Evolutionary conservation across 1,140 invertebrate species (phyloP), one percentile per base, ranked within the genome.

Genomic region (Bombus breviceps): DNA sequence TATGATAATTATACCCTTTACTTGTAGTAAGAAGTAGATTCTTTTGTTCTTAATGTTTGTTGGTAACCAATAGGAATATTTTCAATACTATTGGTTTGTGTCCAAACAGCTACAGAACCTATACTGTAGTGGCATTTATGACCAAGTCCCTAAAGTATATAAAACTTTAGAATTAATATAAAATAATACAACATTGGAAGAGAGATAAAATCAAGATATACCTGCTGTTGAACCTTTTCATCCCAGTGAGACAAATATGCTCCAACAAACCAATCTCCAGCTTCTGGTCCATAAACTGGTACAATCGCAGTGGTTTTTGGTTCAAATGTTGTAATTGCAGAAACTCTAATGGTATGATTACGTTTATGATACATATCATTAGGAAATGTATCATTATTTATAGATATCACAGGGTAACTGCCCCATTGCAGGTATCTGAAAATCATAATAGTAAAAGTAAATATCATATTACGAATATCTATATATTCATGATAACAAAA

Each of bases 231-330:
- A 69, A 96, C 94, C 85, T 95, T 94, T 71, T 96, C 93, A 91
- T 96, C 95, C 94, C 95, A 96, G 86, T 95, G 92, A 59, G 95
- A 93, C 80, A 96, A 93, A 93, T 96, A 96, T 79, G 96, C 96
- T 69, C 95, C 95, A 47, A 96, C 95, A 94, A 96, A 97, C 96
- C 96, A 97, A 88, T 96, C 95, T 59, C 96, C 96, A 66, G 96
- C 94, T 64, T 95, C 86, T 41, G 96, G 96, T 90, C 95, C 95
- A 82, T 95, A 95, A 57, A 96, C 87, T 53, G 95, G 94, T 86
- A 96, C 90, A 75, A 96, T 91, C 18, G 93, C 93, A 39, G 95
- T 92, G 81, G 93, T 92, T 86, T 95, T 95, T 76, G 95, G 91
- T 81, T 95, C 91, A 83, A 93, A 96, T 77, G 93, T 94, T 59